Evolutionary conservation across 2,113 vertebrate genomes (phyloP), one percentile per base, ranked within the genome.

Genomic region (Dunckerocampus dactyliophorus): DNA sequence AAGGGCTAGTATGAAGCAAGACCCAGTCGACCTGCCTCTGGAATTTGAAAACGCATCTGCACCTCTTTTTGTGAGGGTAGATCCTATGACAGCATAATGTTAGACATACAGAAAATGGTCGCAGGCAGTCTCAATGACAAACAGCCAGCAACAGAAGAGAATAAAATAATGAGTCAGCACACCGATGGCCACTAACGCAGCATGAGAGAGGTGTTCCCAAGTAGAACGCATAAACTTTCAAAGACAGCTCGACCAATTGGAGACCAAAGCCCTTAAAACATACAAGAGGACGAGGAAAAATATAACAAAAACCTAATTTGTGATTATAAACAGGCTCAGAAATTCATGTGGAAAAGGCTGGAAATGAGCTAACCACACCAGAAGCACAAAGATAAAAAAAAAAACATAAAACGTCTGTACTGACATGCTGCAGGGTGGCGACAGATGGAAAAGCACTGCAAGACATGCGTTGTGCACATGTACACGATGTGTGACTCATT

Each of bases 401-500:
- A 63, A 62, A 62, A 65, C 19, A 62, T 80, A 76, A 78, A 83
- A 82, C 60, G 47, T 57, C 60, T 64, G 73, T 51, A 67, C 67
- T 56, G 69, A 54, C 16, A 28, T 73, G 67, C 61, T 28, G 75
- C 53, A 57, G 58, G 76, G 74, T 57, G 62, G 68, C 46, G 3
- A 46, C 58, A 81, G 76, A 84, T 82, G 56, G 31, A 80, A 83
- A 82, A 75, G 69, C 62, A 59, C 7, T 31, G 8, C 71, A 53
- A 74, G 63, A 64, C 47, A 66, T 47, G 19, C 0, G 20, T 28
- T 53, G 49, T 72, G 63, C 85, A 79, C 71, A 65, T 47, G 4
- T 55, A 55, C 37, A 72, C 70, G 81, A 76, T 74, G 59, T 77
- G 83, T 63, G 80, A 79, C 66, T 87, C 83, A 71, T 83, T 77